Evolutionary conservation across 1,140 invertebrate species (phyloP), one percentile per base, ranked within the genome.

Genomic region (Glossosoma conforme): DNA sequence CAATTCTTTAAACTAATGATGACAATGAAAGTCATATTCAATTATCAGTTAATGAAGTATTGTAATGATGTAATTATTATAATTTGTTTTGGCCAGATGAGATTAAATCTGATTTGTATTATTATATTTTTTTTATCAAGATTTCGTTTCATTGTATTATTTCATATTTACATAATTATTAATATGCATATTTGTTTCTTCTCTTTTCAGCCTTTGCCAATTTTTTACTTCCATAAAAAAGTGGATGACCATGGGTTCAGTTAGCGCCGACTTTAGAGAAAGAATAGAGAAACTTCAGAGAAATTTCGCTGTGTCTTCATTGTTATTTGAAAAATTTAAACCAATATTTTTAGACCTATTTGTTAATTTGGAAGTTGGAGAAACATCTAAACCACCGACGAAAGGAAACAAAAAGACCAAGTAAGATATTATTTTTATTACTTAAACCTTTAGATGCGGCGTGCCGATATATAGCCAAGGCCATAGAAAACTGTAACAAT

Each of bases 191-290:
- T 21, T 28, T 49, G 18, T 47, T 28, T 18, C n/a, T 57, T 24
- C 3, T 49, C 51, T 55, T 77, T 78, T 53, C 67, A 93, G 89
- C 61, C 77, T 98, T 30, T 87, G 92, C 50, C 88, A 97, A 57
- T 99, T 99, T 75, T 97, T 98, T 66, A 84, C 82, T 36, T 98
- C 97, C 74, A 95, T 94, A 61, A 91, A 92, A 65, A 89, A 88
- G 62, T 98, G 96, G 96, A 85, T 88, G 35, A 91, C 95, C 60
- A 97, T 98, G 93, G 85, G 91, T 0, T 86, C 86, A 56, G 79
- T 96, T 65, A 79, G 89, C 1, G 80, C 85, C 56, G 87, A 92
- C 33, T 93, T 97, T 62, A 77, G 85, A 46, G 79, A 84, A 15
- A 91, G 90, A 69, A 87, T 98, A 40, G 85, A 91, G 40, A 80